Base-by-base conservation (phyloP, 2,888 invertebrate genomes). In the Zaprionus lineosus region DNA sequence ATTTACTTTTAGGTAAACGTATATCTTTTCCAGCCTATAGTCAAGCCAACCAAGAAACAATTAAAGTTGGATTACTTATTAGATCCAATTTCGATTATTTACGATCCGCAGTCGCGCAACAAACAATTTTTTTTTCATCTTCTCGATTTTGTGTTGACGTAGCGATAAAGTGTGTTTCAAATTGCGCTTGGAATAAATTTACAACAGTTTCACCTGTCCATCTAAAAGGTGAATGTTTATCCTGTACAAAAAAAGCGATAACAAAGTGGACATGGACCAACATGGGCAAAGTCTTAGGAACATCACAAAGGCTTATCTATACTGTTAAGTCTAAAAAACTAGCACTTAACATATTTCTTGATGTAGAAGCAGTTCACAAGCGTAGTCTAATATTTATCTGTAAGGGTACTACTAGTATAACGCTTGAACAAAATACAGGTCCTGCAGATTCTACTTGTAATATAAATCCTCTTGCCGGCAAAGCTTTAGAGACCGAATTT, bases 181-280 rank as follows among this genome's bases (percentile, higher is more conserved):
- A 68, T 14, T 68, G 68, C 1, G 47, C 33, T 29, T 62, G 61
- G 1, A 56, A 56, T 15, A 68, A 66, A 9, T 67, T 50, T 28
- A 29, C 50, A 1, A 9, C 21, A 1, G 1, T 18, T 8, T 8
- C 29, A 3, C 61, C 61, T 0, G 56, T 68, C 1, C 68, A 66
- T n/a, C 29, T 68, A 1, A 66, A 56, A 18, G 68, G 47, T 0
- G 33, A 58, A 1, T 61, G 62, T 11, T 34, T 43, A 0, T 43
- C 44, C 5, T 62, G 62, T 15, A 21, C 7, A 2, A 53, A 16
- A 5, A 66, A 55, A 28, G 62, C 47, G 26, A 43, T 66, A n/a
- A 44, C 11, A 0, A 58, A 41, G 2, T 68, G 68, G 68, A 37
- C 24, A 1, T 68, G 68, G 68, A 33, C 36, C 1, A 29, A 51